Percentiles rank a stretch among this genome's conserved stretches.
These are phyloP conservation scores for Dicranocentrus wangi DNA, from an alignment of 2,888 invertebrate species.

Conservation along the genomic window DNA sequence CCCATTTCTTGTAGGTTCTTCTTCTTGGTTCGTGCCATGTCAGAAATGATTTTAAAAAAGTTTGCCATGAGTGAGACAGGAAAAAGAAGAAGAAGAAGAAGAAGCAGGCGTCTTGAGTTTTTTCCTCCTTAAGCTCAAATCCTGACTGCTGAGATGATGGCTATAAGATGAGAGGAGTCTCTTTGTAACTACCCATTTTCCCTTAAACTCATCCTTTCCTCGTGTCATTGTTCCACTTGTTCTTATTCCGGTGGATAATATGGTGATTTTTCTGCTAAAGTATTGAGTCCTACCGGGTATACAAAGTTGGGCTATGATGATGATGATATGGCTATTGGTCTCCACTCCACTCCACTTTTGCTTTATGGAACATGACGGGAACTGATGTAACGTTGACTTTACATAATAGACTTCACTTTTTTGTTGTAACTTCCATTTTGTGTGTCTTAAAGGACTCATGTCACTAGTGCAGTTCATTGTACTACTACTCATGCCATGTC, in stretches of 20 bases:
- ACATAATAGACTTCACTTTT: constrained; percentile 31
- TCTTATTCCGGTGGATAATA: constrained; percentile 6
- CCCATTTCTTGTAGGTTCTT: not conserved
- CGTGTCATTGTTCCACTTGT: constrained; percentile 8
- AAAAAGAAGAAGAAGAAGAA: constrained; percentile 4
- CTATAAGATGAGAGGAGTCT: constrained; percentile 20
- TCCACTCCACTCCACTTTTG: constrained; percentile 13
- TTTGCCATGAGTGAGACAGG: constrained; percentile 14
- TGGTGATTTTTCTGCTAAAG: constrained; percentile 26
- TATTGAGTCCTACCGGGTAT: too few relatives aligned
- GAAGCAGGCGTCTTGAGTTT: not conserved
- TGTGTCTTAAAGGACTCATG: constrained; percentile 42
- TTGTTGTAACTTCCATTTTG: constrained; percentile 15
- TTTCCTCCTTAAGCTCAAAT: not conserved
- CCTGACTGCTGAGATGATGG: constrained; percentile 6
- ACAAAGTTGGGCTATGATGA: too few relatives aligned
- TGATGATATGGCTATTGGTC: constrained; percentile 46
- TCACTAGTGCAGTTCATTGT: constrained; percentile 51
- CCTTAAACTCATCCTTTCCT: constrained; percentile 19
- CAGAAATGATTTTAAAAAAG: constrained; percentile 31
- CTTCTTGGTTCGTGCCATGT: constrained; percentile 22
- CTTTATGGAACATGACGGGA: constrained; percentile 57
- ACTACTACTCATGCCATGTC: too few relatives aligned
- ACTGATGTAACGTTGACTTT: constrained; percentile 37
- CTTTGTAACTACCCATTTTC: too few relatives aligned